phyloP scores from a whole-genome alignment of 1,140 invertebrate genomes.

The Macrotrachela quadricornifera region DNA sequence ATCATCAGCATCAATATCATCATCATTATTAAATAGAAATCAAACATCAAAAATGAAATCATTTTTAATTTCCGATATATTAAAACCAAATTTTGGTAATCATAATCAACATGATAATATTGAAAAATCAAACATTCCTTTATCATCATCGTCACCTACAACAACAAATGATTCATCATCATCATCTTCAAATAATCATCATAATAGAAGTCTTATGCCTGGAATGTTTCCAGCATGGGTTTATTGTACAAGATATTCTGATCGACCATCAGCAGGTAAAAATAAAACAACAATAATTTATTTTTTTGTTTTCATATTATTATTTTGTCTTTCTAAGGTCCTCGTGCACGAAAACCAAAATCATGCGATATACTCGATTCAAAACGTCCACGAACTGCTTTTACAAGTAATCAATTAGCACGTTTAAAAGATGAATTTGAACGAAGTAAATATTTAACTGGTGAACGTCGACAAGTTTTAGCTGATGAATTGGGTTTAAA shows the following conservation, averaged over 20 bases:
- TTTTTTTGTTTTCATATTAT: too few relatives aligned
- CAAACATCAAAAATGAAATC: not conserved
- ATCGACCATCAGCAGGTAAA: constrained; percentile 77
- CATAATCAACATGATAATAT: too few relatives aligned
- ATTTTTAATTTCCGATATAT: not conserved
- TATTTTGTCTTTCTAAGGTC: too few relatives aligned
- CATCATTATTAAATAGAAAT: too few relatives aligned
- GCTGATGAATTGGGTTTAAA: constrained; percentile 73
- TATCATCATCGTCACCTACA: too few relatives aligned
- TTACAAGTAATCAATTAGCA: constrained; percentile 75
- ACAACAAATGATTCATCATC: too few relatives aligned
- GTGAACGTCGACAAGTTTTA: constrained; percentile 66
- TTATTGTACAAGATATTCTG: constrained; percentile 82
- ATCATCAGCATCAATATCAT: too few relatives aligned
- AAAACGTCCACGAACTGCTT: constrained; percentile 84
- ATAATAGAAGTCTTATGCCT: too few relatives aligned
- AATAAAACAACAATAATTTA: too few relatives aligned
- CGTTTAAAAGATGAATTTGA: constrained; percentile 79
- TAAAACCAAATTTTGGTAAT: not conserved
- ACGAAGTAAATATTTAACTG: constrained; percentile 77
- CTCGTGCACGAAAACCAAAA: too few relatives aligned
- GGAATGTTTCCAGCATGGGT: constrained; percentile 72
- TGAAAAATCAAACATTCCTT: not conserved
- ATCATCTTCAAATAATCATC: too few relatives aligned
- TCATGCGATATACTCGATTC: not conserved